Evolutionary conservation across 2,797 vertebrate genomes (phyloP).

Genomic region (Fringilla coelebs): DNA sequence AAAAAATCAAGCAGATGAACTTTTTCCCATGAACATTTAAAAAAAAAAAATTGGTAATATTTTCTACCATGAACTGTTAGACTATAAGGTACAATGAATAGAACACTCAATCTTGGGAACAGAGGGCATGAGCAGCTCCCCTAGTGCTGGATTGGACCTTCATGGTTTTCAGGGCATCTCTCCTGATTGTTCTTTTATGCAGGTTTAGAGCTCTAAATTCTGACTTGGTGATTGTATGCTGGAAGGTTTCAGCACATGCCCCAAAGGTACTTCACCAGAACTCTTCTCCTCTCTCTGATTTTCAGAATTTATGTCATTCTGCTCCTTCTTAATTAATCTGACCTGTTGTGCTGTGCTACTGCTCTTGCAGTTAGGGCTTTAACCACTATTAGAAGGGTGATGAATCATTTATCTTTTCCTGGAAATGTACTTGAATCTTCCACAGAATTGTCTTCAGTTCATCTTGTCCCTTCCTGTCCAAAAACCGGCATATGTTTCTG

Average conservation of each 20-base stretch:
- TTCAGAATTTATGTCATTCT: background rate
- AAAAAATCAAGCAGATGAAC: background rate
- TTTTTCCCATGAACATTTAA: background rate
- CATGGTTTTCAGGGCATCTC: background rate
- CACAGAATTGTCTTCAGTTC: conserved; percentile 5
- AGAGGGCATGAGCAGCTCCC: background rate
- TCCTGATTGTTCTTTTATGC: background rate
- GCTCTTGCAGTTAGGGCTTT: background rate
- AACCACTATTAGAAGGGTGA: background rate
- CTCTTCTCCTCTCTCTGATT: background rate
- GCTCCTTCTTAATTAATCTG: conserved; percentile 6
- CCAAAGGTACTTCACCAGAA: background rate
- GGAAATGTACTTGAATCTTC: conserved; percentile 40
- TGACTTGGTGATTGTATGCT: background rate
- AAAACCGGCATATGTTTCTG: background rate
- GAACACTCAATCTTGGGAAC: background rate
- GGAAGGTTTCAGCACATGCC: background rate
- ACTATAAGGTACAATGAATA: background rate
- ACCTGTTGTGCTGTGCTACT: background rate
- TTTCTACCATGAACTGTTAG: background rate
- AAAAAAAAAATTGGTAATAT: background rate
- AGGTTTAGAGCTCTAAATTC: background rate
- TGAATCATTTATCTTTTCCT: conserved; percentile 50
- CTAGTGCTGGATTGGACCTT: background rate
- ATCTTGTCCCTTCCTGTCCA: conserved; percentile 11